These are phyloP conservation scores for Diadophis punctatus DNA, from an alignment of 2,113 vertebrate species.

Conservation along the genomic window DNA sequence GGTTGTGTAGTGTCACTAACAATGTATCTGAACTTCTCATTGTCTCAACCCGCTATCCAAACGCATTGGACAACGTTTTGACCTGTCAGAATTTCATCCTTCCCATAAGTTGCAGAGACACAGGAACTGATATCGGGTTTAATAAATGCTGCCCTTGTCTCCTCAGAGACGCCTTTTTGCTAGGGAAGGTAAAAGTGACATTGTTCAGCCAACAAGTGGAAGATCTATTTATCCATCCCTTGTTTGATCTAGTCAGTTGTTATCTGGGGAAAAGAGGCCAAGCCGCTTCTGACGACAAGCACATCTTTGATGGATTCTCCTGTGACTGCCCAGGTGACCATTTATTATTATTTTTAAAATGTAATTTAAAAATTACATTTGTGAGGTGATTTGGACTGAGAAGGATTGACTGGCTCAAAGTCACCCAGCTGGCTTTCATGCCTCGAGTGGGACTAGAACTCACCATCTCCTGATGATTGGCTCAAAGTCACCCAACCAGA, in stretches of 20 bases:
- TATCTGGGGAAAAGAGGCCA: background rate
- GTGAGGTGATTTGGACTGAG: background rate
- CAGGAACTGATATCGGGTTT: background rate
- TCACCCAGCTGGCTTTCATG: too few relatives aligned
- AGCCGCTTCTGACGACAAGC: background rate
- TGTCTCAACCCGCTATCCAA: background rate
- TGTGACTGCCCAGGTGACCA: background rate
- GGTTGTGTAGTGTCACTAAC: background rate
- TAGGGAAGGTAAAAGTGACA: conserved; percentile 3
- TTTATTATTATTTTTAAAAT: background rate
- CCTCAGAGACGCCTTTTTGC: background rate
- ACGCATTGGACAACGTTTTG: background rate
- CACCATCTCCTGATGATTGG: too few relatives aligned
- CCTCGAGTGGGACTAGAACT: too few relatives aligned
- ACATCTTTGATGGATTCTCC: background rate
- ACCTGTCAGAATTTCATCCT: background rate
- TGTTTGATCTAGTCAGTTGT: background rate
- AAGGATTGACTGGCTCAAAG: background rate
- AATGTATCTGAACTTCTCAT: background rate
- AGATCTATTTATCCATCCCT: conserved; percentile 13
- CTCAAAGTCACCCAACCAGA: too few relatives aligned
- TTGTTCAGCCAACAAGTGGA: background rate
- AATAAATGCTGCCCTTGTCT: conserved; percentile 9
- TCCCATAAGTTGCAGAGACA: background rate
- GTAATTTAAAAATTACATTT: background rate